Percentiles rank a stretch among this genome's conserved stretches.
These are phyloP conservation scores for Cheirogaleus medius DNA, from an alignment of 2,113 vertebrate species.

Conservation along the genomic window DNA sequence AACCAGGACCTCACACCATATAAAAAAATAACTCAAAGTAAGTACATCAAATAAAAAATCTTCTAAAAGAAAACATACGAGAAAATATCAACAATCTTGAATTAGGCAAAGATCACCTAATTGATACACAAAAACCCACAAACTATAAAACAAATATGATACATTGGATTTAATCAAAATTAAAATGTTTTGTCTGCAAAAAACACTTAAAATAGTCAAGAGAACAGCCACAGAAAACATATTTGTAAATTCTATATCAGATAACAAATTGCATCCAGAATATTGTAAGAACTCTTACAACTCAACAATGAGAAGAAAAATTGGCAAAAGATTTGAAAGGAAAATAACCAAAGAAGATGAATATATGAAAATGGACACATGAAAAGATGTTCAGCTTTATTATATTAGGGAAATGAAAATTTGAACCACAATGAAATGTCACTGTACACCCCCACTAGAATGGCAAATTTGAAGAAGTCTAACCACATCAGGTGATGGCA, in stretches of 20 bases:
- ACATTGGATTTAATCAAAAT: neutral
- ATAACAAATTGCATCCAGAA: neutral
- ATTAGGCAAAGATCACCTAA: neutral
- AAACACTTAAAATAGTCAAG: neutral
- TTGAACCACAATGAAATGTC: neutral
- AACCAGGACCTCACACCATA: neutral
- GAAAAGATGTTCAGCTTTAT: neutral
- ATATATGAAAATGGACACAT: neutral
- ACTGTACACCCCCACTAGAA: too few species aligned
- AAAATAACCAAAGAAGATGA: neutral
- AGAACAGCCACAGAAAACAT: neutral
- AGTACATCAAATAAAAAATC: neutral
- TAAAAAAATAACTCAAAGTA: neutral
- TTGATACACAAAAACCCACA: neutral
- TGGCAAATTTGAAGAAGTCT: neutral
- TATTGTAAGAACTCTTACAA: neutral
- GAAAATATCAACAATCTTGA: neutral
- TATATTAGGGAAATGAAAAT: neutral
- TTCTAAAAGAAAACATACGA: neutral
- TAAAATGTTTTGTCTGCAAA: neutral
- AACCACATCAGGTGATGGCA: neutral
- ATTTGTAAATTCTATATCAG: neutral
- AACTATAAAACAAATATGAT: neutral
- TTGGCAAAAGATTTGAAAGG: neutral
- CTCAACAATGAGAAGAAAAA: neutral